These are phyloP conservation scores for Dipodomys ordii DNA, from an alignment of 2,113 vertebrate genomes.

Conservation along the genomic window DNA sequence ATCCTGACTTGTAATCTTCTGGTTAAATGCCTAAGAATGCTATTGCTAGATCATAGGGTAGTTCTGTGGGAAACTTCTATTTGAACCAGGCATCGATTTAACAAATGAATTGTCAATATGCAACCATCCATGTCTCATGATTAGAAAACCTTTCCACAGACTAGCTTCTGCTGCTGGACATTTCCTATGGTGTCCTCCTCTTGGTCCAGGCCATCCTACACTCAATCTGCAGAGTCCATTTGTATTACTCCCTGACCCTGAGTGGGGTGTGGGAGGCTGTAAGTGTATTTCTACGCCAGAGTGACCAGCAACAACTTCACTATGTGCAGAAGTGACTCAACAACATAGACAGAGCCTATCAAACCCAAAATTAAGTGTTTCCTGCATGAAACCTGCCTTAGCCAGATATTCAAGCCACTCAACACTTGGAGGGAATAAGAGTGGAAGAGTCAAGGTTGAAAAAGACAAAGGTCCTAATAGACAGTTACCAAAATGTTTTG, in stretches of 20 bases:
- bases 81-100: neutral
- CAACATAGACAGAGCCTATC: neutral
- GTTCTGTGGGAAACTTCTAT: neutral
- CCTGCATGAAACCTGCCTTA: neutral
- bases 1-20: no score
- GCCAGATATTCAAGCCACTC: neutral
- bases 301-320: neutral
- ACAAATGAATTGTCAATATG: neutral
- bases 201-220: fast-evolving
- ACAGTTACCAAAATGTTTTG: neutral
- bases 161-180: neutral
- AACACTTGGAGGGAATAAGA: neutral
- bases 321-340: neutral
- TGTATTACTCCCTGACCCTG: neutral
- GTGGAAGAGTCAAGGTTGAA: neutral
- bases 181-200: neutral
- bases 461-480: neutral
- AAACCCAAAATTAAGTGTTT: neutral
- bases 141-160: neutral
- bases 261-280: neutral
- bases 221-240: neutral
- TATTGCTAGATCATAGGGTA: no score
- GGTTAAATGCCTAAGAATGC: no score
- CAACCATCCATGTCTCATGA: neutral
- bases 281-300: neutral